Base-by-base conservation (phyloP, 2,113 vertebrate genomes). In the Chelonoidis abingdonii region DNA sequence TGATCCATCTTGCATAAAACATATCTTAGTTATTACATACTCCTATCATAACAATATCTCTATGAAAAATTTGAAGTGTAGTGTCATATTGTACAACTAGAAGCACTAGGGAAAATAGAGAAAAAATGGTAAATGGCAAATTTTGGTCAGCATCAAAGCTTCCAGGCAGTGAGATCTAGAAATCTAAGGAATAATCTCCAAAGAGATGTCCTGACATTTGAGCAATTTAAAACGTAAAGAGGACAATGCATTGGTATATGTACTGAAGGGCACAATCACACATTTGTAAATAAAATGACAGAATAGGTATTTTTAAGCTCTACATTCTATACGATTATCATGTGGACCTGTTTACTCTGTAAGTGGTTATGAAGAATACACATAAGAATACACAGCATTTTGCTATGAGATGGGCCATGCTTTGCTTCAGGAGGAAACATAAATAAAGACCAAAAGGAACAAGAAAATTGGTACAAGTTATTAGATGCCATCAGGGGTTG, bases 81-180 rank as follows among this genome's bases (percentile, higher is more conserved):
- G 21, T 22, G 21, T 54, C 53, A 54, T 1, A 54, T 22, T 54
- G 21, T 54, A 69, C 65, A 0, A 0, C 79, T 54, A 89, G 52
- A 94, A 62, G 65, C 10, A 54, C 29, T 31, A 47, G 52, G 21
- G 13, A 12, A 0, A 56, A 44, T 27, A 0, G 52, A 0, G 1
- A 2, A 69, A 56, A 84, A 89, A 81, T 78, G 29, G 29, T 5
- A 4, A 25, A 10, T 80, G 78, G 44, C 44, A 80, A 84, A 88
- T 27, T 24, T 24, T 90, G 80, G 44, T 31, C 35, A 57, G 47
- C 84, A 38, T 62, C 75, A 88, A 86, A 87, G 2, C n/a, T 81
- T 14, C 3, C 2, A 72, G 38, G 24, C 29, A 83, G 93, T 29
- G 86, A 49, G 29, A 54, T 22, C 31, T 5, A 86, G 44, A 84